Base-by-base conservation (phyloP, 2,113 vertebrate species). In the Theristicus caerulescens region DNA sequence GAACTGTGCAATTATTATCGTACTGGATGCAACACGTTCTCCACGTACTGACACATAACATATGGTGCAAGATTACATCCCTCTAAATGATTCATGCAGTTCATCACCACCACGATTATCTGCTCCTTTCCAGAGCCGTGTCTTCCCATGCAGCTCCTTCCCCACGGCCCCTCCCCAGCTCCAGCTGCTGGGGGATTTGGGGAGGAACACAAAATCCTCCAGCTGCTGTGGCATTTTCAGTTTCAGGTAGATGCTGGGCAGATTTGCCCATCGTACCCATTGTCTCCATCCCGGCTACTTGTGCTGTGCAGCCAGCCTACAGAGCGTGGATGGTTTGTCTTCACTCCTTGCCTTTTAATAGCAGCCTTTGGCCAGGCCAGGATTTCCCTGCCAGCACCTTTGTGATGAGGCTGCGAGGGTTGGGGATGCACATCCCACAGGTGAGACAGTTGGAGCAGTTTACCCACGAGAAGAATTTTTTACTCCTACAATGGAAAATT, bases 51-150 rank as follows among this genome's bases (percentile, higher is more conserved):
- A 93, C 92, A 94, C 55, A 32, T 58, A 93, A 94, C 96, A 94
- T 95, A 96, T 94, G 94, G 96, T 0, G 0, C 31, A 12, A 74
- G 82, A 94, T 88, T 88, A 88, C 82, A 44, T 90, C 88, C 91
- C 65, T 92, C 86, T 93, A 55, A 93, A 93, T 88, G 83, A 93
- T 94, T 96, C 92, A 93, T 86, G 82, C 76, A 67, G 90, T 92
- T 95, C 96, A 84, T 94, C 88, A 74, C 77, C 65, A 21, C 80
- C 4, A 6, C 0, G 10, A 93, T 70, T 82, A 76, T 84, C 90
- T 81, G 71, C 72, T 88, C 38, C 83, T 86, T 65, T 47, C 72
- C 77, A 36, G 44, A 86, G 72, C 69, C 0, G 0, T 20, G 34
- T 14, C 93, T 92, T 62, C 80, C 40, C 40, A 29, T 62, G 32